phyloP scores from a whole-genome alignment of 2,888 invertebrate genomes.

The Ophioninae sp. region DNA sequence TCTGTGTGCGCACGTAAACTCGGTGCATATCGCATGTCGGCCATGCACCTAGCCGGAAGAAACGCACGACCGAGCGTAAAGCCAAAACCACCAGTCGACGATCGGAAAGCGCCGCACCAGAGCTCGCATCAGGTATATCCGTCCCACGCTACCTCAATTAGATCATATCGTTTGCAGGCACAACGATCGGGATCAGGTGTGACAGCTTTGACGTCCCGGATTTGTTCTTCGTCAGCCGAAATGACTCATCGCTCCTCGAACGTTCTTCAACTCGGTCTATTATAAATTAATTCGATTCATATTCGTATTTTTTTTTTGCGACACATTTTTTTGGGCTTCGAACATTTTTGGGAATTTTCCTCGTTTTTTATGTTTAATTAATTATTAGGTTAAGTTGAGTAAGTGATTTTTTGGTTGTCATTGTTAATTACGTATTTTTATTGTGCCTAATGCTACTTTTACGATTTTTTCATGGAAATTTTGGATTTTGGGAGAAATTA shows the following conservation, averaged over 20 bases:
- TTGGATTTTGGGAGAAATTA: no score
- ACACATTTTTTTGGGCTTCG: no score
- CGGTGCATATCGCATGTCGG: conserved; percentile 39
- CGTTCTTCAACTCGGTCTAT: no score
- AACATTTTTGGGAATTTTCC: no score
- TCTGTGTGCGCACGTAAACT: background rate
- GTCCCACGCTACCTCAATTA: conserved; percentile 71
- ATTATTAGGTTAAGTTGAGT: no score
- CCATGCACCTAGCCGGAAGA: conserved; percentile 66
- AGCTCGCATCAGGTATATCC: conserved; percentile 68
- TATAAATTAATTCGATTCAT: no score
- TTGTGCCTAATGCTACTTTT: no score
- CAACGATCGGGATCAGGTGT: conserved; percentile 22
- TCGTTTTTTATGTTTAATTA: no score
- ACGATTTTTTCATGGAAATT: no score
- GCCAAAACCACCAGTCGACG: conserved; percentile 59
- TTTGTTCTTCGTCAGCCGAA: background rate
- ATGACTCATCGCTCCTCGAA: background rate
- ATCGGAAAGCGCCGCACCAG: conserved; percentile 58
- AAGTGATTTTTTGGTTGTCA: no score
- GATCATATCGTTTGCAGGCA: conserved; percentile 70
- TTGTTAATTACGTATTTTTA: no score
- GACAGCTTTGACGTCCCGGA: background rate
- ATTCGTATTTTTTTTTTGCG: no score
- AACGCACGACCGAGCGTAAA: conserved; percentile 73